Evolutionary conservation across 2,888 invertebrate species (phyloP), one percentile per base, ranked within the genome.

Genomic region (Alloplasta piceator): DNA sequence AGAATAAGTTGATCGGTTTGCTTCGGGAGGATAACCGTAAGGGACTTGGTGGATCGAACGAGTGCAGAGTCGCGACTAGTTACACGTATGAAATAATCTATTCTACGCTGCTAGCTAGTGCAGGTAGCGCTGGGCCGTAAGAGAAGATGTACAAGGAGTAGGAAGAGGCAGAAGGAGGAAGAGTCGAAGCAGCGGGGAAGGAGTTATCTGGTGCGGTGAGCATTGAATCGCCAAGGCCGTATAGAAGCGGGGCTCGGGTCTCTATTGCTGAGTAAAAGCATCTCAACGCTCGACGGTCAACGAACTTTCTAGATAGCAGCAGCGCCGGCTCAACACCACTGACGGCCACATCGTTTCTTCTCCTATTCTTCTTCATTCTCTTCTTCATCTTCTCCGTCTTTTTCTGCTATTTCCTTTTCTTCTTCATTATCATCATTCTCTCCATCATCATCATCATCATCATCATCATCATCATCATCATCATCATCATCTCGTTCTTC

Each of bases 141-240:
- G 78, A 79, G 80, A 80, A 81, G 70, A 56, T 63, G 43, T 38
- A 63, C 63, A 46, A 43, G 63, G 71, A 77, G 79, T 64, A 73
- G 56, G 61, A 73, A 76, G 64, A 72, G 43, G 67, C 39, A 16
- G 63, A 72, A 67, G 66, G 64, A 58, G 60, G 50, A 70, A 73
- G 72, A 71, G 66, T 46, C 7, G 6, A 12, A 85, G 26, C 26
- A 26, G 85, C 86, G 87, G 87, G 58, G 78, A 75, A 82, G 88
- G 89, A 90, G 89, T 91, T 91, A 92, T 92, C 91, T 91, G 88
- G 91, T 89, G 90, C 91, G 78, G 72, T 89, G 88, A 87, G 88
- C 91, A 91, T 91, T 90, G 90, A 91, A 91, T 91, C 88, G 90
- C 90, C 91, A 92, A 91, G 91, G 91, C 89, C 90, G 88, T 78